Conservation (phyloP, 2,888 invertebrate genomes). For the Drosophila meridiana region DNA sequence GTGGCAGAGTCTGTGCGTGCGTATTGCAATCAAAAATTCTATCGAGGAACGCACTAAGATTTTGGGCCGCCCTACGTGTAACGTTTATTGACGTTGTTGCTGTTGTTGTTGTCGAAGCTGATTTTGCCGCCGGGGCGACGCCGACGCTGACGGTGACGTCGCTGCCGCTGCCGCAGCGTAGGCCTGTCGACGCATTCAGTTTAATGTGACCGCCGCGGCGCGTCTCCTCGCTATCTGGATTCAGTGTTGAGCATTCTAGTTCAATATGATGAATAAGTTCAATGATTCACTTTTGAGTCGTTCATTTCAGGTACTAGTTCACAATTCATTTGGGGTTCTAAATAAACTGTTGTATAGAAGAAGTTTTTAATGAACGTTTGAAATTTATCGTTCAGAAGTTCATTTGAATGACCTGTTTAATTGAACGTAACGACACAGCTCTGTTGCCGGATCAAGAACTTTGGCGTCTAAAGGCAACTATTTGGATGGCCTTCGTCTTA, state of each 20-base stretch:
- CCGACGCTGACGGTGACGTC: constrained; percentile 34
- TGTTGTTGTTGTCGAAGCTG: constrained; percentile 22
- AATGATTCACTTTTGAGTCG: not conserved
- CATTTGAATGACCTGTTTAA: constrained; percentile 2
- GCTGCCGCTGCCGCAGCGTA: constrained; percentile 38
- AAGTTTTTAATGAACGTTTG: not conserved
- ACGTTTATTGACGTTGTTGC: constrained; percentile 40
- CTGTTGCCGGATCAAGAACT: constrained; percentile 30
- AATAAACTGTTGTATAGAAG: not conserved
- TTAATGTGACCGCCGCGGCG: constrained; percentile 73
- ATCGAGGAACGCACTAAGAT: constrained; percentile 71
- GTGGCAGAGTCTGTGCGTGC: constrained; percentile 58
- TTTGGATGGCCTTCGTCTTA: constrained; percentile 79
- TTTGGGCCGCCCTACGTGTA: constrained; percentile 68
- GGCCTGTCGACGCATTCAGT: constrained; percentile 68
- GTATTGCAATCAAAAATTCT: constrained; percentile 77
- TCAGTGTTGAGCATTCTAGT: constrained; percentile 30
- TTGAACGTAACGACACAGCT: constrained; percentile 5
- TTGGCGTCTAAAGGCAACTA: constrained; percentile 52
- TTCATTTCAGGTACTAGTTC: not conserved
- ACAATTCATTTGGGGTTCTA: not conserved
- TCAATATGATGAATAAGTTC: constrained; percentile 9
- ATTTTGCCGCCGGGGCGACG: constrained; percentile 42
- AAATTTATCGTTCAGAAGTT: not conserved
- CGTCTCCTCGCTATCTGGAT: constrained; percentile 72